Evolutionary conservation across 1,140 invertebrate species (phyloP), one percentile per base, ranked within the genome.

Genomic region (Adelges cooleyi): DNA sequence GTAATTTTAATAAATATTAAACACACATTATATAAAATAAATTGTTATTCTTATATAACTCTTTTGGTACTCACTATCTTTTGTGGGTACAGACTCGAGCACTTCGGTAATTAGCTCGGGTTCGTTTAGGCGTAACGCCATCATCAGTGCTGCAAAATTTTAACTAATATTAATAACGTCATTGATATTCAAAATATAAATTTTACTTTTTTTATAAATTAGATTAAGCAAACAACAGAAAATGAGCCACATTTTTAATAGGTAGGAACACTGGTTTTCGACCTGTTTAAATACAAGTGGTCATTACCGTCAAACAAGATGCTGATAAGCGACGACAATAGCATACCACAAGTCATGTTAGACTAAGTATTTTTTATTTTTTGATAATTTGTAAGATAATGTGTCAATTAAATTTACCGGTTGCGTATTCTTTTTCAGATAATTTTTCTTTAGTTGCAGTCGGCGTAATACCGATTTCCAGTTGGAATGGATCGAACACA

Each of bases 121-220:
- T 72, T 95, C 90, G 77, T 96, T 97, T 6, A 98, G 77, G 72
- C 87, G 86, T 36, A 98, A 75, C 10, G 92, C 81, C 79, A 89
- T 86, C 71, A 92, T 84, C 1, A 98, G 73, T 17, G 93, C 92
- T 77, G n/a, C n/a, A n/a, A n/a, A n/a, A n/a, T n/a, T n/a, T n/a
- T n/a, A n/a, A n/a, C n/a, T n/a, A n/a, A n/a, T n/a, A n/a, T n/a
- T n/a, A n/a, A n/a, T n/a, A n/a, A n/a, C n/a, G n/a, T n/a, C n/a
- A n/a, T n/a, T n/a, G n/a, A n/a, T n/a, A n/a, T n/a, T n/a, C n/a
- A n/a, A n/a, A n/a, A n/a, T n/a, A n/a, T n/a, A n/a, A n/a, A n/a
- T n/a, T n/a, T n/a, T n/a, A n/a, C n/a, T n/a, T n/a, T n/a, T n/a
- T n/a, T n/a, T n/a, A n/a, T n/a, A n/a, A n/a, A n/a, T n/a, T n/a